Conservation (phyloP, 2,113 vertebrate species). For the Isurus oxyrinchus region DNA sequence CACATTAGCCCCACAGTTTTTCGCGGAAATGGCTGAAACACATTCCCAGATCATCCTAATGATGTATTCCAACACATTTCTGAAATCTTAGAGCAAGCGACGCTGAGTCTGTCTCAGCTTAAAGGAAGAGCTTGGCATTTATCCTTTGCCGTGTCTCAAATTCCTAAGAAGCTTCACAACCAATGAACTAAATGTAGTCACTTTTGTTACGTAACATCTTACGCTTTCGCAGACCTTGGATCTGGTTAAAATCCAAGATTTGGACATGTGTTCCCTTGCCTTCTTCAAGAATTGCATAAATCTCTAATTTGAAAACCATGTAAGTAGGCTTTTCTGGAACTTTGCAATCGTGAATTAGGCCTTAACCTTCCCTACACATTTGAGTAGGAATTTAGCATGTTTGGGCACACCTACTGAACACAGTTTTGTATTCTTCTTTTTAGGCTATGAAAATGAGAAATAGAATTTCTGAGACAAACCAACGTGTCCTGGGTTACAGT, state of each 20-base stretch:
- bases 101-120: background rate
- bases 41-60: background rate
- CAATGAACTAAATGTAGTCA: background rate
- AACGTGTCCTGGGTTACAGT: slow-evolving; percentile 85
- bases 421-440: slow-evolving; percentile 49
- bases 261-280: background rate
- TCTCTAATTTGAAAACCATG: background rate
- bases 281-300: background rate
- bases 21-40: background rate
- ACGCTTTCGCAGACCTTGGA: background rate
- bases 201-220: background rate
- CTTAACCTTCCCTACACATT: background rate
- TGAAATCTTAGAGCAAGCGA: background rate
- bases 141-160: background rate
- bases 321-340: background rate
- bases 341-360: background rate
- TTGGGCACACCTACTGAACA: too few species aligned
- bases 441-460: slow-evolving; percentile 99
- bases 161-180: background rate
- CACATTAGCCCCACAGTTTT: background rate
- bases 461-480: slow-evolving; percentile 84
- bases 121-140: background rate
- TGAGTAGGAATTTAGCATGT: background rate
- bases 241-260: background rate
- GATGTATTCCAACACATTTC: background rate